A percentile compares a stretch with the other conserved stretches of the same genome.
phyloP scores from a whole-genome alignment of 2,888 invertebrate species.

The Teleogryllus oceanicus region DNA sequence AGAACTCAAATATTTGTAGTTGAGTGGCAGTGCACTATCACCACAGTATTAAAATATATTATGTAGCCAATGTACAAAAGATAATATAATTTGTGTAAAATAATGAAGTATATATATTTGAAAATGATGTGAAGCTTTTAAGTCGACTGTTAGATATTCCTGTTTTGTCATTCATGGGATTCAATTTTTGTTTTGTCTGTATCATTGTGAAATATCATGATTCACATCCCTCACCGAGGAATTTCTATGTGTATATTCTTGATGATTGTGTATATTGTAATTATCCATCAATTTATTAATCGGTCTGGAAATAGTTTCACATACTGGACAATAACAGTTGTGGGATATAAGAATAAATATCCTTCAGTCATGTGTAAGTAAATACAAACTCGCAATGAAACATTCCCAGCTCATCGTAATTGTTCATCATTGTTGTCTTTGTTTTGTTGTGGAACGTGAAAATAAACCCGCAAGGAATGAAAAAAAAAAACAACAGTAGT shows the following conservation, averaged over 20 bases:
- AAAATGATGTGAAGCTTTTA: conserved; percentile 6
- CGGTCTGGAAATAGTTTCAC: background rate
- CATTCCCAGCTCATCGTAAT: background rate
- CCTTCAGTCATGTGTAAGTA: background rate
- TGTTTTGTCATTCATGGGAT: background rate
- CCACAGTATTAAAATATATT: conserved; percentile 4
- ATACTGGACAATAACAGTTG: conserved; percentile 18
- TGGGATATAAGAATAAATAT: background rate
- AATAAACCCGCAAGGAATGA: background rate
- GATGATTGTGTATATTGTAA: conserved; percentile 8
- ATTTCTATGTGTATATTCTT: background rate
- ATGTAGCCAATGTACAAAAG: conserved; percentile 18
- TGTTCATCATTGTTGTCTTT: background rate
- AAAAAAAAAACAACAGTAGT: background rate
- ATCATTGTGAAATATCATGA: background rate
- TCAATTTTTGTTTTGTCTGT: background rate
- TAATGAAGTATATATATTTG: conserved; percentile 9
- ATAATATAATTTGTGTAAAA: background rate
- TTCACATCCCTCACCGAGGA: background rate
- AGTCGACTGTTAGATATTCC: background rate
- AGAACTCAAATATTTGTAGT: background rate
- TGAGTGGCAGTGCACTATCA: conserved; percentile 11
- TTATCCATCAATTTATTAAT: background rate
- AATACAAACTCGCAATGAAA: conserved; percentile 18
- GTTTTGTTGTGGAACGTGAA: background rate